Conservation (phyloP, 2,113 vertebrate species). For the Zootoca vivipara region DNA sequence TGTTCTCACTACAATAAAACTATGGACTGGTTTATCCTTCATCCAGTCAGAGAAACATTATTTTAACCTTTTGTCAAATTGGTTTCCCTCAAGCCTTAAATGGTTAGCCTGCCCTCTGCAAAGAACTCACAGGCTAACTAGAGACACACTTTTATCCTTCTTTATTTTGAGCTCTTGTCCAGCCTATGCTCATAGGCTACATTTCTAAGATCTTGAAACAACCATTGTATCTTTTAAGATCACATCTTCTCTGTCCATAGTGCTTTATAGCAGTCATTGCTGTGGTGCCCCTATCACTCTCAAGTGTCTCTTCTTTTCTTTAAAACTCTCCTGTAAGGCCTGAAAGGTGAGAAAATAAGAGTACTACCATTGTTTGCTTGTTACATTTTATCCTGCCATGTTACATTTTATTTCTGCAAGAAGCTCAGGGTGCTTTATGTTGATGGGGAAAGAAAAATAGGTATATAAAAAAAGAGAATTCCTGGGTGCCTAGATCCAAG, state of each 20-base stretch:
- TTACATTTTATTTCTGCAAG: too few relatives aligned
- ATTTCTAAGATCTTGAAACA: background rate
- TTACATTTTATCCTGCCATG: too few relatives aligned
- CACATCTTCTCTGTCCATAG: background rate
- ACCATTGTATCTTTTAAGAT: background rate
- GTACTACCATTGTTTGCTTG: background rate
- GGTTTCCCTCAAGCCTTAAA: slow-evolving; percentile 36
- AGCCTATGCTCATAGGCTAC: background rate
- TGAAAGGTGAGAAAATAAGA: background rate
- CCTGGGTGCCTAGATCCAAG: too few relatives aligned
- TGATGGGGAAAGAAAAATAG: too few relatives aligned
- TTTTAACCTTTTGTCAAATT: slow-evolving; percentile 48
- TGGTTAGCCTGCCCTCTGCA: background rate
- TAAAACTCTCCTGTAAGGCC: background rate
- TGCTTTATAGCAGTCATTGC: background rate
- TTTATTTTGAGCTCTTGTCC: slow-evolving; percentile 1
- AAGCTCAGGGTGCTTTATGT: too few relatives aligned
- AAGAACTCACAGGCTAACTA: slow-evolving; percentile 12
- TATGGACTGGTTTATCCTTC: slow-evolving; percentile 43
- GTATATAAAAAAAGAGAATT: too few relatives aligned
- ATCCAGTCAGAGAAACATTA: slow-evolving; percentile 46
- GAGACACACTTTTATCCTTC: slow-evolving; percentile 2
- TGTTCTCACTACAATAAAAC: slow-evolving; percentile 57
- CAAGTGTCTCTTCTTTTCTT: background rate
- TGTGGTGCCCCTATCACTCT: background rate